Evolutionary conservation across 2,797 vertebrate genomes (phyloP), one percentile per base, ranked within the genome.

Genomic region (Distichodus sexfasciatus): DNA sequence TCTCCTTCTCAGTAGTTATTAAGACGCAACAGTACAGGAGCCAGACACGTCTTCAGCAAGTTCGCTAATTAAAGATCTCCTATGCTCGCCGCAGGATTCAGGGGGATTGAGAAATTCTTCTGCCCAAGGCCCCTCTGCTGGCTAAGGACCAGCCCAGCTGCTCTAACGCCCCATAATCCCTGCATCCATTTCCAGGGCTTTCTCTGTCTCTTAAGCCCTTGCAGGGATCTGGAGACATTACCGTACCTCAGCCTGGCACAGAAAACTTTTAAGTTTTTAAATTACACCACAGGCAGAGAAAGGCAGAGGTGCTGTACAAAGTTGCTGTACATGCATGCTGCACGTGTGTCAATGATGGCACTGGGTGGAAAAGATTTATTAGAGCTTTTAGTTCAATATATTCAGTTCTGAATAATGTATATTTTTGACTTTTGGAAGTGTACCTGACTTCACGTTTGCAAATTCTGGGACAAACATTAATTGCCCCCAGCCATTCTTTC

Each of bases 11-110:
- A 79, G 11, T 15, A 3, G 11, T 57, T 24, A 47, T 57, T 38
- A 64, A 31, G 28, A 23, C 21, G 43, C 31, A 57, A 38, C 41
- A 40, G 51, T 17, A 47, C 41, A 38, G 43, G 8, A 50, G 43
- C 58, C 12, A 78, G 81, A 76, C 82, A 59, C 33, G 41, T 57
- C 54, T 63, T 53, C 48, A 24, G 28, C 40, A 69, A 23, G 17
- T 57, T 33, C 10, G 15, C 61, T 85, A 86, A 89, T 90, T 86
- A 86, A 82, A 86, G 79, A 83, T 77, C 76, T 78, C 26, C 76
- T 80, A 79, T n/a, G 71, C 72, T 74, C 73, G 65, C 71, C 76
- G 65, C 53, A 61, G 74, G 47, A 79, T 53, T 66, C 40, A 75
- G 64, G 41, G 47, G 59, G 26, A 54, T 77, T 72, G 76, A 81